phyloP scores from a whole-genome alignment of 2,888 invertebrate species.

The Cryptophagus acutangulus region DNA sequence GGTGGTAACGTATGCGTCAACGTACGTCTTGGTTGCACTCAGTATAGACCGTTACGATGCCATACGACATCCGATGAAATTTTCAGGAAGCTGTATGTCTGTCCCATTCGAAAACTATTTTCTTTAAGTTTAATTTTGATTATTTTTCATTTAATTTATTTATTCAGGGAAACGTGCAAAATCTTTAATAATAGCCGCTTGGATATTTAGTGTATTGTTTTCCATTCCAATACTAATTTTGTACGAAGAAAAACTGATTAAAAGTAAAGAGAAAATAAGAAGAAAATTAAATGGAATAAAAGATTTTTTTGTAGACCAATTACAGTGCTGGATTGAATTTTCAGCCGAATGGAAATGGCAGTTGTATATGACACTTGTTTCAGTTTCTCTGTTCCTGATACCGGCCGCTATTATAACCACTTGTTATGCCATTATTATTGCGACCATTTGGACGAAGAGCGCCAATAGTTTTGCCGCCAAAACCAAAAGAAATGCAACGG shows the following conservation, averaged over 20 bases:
- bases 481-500: slow-evolving; percentile 17
- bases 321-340: slow-evolving; percentile 85
- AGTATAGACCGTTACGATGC: slow-evolving; percentile 90
- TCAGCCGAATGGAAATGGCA: slow-evolving; percentile 71
- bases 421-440: slow-evolving; percentile 83
- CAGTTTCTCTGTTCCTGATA: slow-evolving; percentile 72
- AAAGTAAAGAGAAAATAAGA: slow-evolving; percentile 59
- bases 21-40: slow-evolving; percentile 83
- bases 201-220: slow-evolving; percentile 74
- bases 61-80: slow-evolving; percentile 91
- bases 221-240: slow-evolving; percentile 74
- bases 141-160: slow-evolving; percentile 11
- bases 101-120: slow-evolving; percentile 5
- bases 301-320: slow-evolving; percentile 48
- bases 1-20: slow-evolving; percentile 84
- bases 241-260: slow-evolving; percentile 69
- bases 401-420: slow-evolving; percentile 81
- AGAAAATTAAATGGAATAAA: too few relatives aligned
- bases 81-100: slow-evolving; percentile 84
- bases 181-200: slow-evolving; percentile 71
- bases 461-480: slow-evolving; percentile 30
- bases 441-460: slow-evolving; percentile 84
- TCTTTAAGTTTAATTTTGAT: slow-evolving; percentile 12
- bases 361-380: slow-evolving; percentile 78
- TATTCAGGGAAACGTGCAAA: slow-evolving; percentile 76